Conservation (phyloP, 2,797 vertebrate species). For the Naso thynnoides region DNA sequence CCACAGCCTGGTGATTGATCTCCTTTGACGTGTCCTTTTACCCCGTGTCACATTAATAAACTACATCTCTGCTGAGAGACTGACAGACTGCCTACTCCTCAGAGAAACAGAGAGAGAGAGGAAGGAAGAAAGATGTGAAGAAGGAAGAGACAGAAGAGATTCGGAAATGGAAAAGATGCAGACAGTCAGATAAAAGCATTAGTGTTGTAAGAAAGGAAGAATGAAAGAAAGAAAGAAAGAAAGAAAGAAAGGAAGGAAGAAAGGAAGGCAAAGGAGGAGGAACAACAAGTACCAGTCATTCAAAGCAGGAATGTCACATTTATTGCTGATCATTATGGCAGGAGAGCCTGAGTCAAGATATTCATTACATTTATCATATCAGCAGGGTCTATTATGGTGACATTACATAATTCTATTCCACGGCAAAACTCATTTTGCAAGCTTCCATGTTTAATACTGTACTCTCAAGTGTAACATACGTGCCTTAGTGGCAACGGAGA, state of each 20-base stretch:
- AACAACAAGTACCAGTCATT: slow-evolving; percentile 27
- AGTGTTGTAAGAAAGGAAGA: slow-evolving; percentile 9
- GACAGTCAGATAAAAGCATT: slow-evolving; percentile 18
- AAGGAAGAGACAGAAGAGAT: slow-evolving; percentile 15
- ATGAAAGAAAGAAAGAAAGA: slow-evolving; percentile 20
- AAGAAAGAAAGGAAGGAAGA: not conserved
- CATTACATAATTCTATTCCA: slow-evolving; percentile 41
- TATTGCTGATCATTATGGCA: slow-evolving; percentile 50
- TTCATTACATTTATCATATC: slow-evolving; percentile 47
- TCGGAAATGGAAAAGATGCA: slow-evolving; percentile 27
- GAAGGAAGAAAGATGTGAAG: slow-evolving; percentile 36
- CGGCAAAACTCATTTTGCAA: slow-evolving; percentile 32
- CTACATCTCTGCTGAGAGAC: slow-evolving; percentile 68
- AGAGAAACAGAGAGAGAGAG: slow-evolving; percentile 35
- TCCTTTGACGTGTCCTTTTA: slow-evolving; percentile 82
- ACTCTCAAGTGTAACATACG: slow-evolving; percentile 34
- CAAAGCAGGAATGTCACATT: slow-evolving; percentile 33
- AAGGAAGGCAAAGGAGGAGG: slow-evolving; percentile 4
- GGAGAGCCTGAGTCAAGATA: slow-evolving; percentile 34
- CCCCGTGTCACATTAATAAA: slow-evolving; percentile 83
- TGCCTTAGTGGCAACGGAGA: slow-evolving; percentile 34
- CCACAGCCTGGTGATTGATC: slow-evolving; percentile 73
- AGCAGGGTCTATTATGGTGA: slow-evolving; percentile 23
- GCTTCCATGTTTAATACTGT: slow-evolving; percentile 30
- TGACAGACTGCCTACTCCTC: slow-evolving; percentile 72